Evolutionary conservation across 2,888 invertebrate genomes (phyloP).

Genomic region (Lasioglossum malachurum): DNA sequence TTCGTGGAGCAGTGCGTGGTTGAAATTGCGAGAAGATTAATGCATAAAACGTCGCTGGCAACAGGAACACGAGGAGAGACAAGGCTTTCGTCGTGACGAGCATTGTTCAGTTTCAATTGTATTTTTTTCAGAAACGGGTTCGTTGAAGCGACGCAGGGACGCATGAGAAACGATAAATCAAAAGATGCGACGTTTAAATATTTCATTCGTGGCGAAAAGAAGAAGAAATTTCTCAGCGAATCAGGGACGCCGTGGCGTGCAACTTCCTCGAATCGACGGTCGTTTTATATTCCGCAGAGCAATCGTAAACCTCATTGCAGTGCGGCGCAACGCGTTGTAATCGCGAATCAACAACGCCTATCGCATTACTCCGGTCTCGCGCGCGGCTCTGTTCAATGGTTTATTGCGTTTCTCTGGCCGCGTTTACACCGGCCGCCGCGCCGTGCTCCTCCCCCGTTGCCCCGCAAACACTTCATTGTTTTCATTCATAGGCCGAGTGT

Average conservation of each 20-base stretch:
- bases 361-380: slow-evolving; percentile 46
- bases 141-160: neutral
- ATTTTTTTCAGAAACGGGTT: neutral
- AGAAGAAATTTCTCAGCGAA: slow-evolving; percentile 34
- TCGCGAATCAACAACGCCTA: slow-evolving; percentile 53
- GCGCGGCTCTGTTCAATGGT: slow-evolving; percentile 30
- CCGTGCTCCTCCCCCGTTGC: neutral
- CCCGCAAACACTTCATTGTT: neutral
- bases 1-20: neutral
- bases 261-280: slow-evolving; percentile 57
- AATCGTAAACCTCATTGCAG: slow-evolving; percentile 62
- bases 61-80: neutral
- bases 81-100: neutral
- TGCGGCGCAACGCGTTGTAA: slow-evolving; percentile 63
- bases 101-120: neutral
- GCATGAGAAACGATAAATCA: slow-evolving; percentile 40
- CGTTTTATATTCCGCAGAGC: slow-evolving; percentile 59
- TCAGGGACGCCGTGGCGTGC: slow-evolving; percentile 40
- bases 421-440: neutral
- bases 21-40: neutral
- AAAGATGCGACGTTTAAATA: slow-evolving; percentile 52
- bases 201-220: slow-evolving; percentile 38
- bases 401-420: slow-evolving; percentile 40
- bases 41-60: neutral
- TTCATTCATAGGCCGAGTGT: neutral